Conservation (phyloP, 1,140 invertebrate species). For the Sinella curviseta region DNA sequence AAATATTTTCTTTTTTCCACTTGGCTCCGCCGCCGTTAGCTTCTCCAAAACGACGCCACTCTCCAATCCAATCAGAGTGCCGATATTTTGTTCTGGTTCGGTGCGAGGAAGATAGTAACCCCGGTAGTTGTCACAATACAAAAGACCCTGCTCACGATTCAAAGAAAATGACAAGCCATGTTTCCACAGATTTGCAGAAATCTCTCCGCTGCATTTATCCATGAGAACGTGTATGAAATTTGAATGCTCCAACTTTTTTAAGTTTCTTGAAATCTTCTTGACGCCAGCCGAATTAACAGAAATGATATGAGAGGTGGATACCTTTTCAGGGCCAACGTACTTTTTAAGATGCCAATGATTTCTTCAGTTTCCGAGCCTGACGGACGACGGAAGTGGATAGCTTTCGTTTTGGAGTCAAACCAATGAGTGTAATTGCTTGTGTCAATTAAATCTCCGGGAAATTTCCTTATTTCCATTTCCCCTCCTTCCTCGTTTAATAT, state of each 20-base stretch:
- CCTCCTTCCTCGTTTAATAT: too few relatives aligned
- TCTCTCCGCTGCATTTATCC: background rate
- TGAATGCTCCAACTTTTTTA: too few relatives aligned
- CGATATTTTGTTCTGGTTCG: background rate
- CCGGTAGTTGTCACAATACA: background rate
- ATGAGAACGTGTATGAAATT: too few relatives aligned
- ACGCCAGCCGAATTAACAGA: too few relatives aligned
- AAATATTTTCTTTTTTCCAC: background rate
- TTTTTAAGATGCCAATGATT: background rate
- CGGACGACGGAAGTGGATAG: background rate
- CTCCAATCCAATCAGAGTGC: background rate
- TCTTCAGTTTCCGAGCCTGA: background rate
- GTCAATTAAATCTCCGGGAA: background rate
- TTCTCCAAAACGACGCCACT: background rate
- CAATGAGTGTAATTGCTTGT: constrained; percentile 9
- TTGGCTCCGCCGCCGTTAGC: background rate
- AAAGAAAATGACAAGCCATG: background rate
- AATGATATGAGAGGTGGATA: too few relatives aligned
- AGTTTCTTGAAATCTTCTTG: too few relatives aligned
- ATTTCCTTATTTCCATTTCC: too few relatives aligned
- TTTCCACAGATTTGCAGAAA: background rate
- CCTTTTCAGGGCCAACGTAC: background rate
- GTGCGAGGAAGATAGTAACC: background rate
- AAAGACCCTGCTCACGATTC: background rate
- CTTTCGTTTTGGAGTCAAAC: background rate